phyloP scores from a whole-genome alignment of 2,888 invertebrate species.

The Lacanobia wlatinum region DNA sequence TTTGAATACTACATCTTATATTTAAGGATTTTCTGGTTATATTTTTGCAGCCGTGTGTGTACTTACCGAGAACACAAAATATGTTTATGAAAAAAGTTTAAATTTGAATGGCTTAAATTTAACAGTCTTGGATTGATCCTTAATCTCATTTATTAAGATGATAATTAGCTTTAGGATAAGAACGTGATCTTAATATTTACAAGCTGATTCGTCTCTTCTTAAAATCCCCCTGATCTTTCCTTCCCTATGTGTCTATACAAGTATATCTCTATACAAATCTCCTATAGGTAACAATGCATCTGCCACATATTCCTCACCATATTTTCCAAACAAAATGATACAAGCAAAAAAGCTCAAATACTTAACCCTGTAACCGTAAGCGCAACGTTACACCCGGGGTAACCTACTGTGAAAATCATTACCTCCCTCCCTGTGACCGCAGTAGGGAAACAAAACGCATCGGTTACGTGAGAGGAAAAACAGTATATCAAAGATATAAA shows the following conservation, averaged over 20 bases:
- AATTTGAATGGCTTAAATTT: background rate
- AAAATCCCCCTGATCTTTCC: background rate
- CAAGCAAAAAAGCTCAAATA: background rate
- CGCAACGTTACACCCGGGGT: slow-evolving; percentile 13
- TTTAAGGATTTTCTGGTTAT: slow-evolving; percentile 1
- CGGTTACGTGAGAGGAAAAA: slow-evolving; percentile 31
- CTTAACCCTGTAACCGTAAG: slow-evolving; percentile 1
- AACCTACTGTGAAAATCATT: slow-evolving; percentile 47
- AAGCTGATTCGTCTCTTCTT: background rate
- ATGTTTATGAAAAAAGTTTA: background rate
- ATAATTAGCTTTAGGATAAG: background rate
- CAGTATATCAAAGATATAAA: slow-evolving; percentile 42
- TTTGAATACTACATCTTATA: slow-evolving; percentile 14
- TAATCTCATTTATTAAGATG: too few relatives aligned
- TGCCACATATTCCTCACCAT: too few relatives aligned
- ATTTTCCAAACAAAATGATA: background rate
- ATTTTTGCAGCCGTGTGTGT: background rate
- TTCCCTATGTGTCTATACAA: too few relatives aligned
- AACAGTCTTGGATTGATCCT: too few relatives aligned
- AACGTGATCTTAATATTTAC: background rate
- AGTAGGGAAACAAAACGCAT: slow-evolving; percentile 51
- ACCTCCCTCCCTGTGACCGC: slow-evolving; percentile 21
- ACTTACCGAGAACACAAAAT: background rate
- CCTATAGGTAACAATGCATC: background rate
- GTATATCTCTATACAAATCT: background rate